A percentile compares a stretch with the other conserved stretches of the same genome.
Evolutionary conservation across 2,888 invertebrate genomes (phyloP).

Genomic region (Syrista parreyssii): DNA sequence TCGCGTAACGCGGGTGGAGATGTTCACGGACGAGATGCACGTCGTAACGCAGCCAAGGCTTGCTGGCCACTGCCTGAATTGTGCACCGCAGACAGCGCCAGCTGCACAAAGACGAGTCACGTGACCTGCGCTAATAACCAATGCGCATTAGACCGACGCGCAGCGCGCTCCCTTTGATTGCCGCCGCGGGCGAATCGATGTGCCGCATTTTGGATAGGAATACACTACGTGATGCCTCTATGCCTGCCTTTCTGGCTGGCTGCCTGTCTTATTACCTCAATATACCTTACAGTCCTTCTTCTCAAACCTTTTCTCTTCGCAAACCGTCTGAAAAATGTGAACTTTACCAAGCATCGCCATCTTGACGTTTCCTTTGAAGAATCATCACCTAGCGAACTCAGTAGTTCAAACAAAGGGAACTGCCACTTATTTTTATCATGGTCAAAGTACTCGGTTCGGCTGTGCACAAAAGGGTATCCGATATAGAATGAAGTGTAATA

Average conservation of each 20-base stretch:
- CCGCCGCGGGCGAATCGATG: constrained; percentile 4
- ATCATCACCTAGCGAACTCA: not conserved
- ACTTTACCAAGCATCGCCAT: not conserved
- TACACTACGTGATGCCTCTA: not conserved
- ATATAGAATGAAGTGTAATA: not conserved
- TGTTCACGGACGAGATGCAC: constrained; percentile 28
- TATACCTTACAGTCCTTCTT: not conserved
- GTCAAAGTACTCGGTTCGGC: not conserved
- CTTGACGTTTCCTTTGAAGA: not conserved
- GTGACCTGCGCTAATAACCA: constrained; percentile 19
- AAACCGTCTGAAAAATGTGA: not conserved
- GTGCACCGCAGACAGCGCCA: constrained; percentile 19
- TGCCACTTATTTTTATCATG: not conserved
- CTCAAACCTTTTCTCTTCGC: not conserved
- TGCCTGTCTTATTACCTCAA: not conserved
- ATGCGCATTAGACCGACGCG: constrained; percentile 12
- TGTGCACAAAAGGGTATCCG: not conserved
- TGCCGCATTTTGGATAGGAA: not conserved
- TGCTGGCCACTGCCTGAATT: constrained; percentile 48
- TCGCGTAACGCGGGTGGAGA: constrained; percentile 22
- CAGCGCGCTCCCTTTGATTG: constrained; percentile 6
- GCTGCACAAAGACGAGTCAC: constrained; percentile 23
- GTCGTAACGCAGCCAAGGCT: constrained; percentile 53
- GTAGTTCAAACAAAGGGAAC: not conserved
- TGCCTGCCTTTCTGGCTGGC: not conserved